phyloP scores from a whole-genome alignment of 2,888 invertebrate species.

The Cancer borealis region DNA sequence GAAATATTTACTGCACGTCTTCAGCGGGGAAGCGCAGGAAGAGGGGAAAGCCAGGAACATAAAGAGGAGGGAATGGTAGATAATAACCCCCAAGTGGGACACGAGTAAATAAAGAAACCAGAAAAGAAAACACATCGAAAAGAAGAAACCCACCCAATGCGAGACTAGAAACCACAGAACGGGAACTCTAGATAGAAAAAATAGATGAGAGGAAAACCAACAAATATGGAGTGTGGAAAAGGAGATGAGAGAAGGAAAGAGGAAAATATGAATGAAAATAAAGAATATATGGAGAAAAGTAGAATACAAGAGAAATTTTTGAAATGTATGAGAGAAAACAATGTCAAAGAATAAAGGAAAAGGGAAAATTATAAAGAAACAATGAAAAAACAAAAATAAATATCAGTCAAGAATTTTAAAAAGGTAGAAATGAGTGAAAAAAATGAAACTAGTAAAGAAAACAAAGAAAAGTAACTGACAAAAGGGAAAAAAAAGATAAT shows the following conservation, averaged over 20 bases:
- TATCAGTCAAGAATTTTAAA: too few species aligned
- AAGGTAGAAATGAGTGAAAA: too few species aligned
- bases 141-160: neutral
- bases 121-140: neutral
- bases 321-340: too few species aligned
- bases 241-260: neutral
- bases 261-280: too few species aligned
- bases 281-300: too few species aligned
- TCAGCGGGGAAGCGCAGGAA: neutral
- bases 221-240: neutral
- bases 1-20: neutral
- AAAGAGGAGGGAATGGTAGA: neutral
- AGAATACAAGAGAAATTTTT: too few species aligned
- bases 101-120: constrained; percentile 8
- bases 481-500: too few species aligned
- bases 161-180: neutral
- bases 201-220: neutral
- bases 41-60: neutral
- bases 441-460: too few species aligned
- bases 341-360: neutral
- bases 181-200: neutral
- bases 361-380: neutral
- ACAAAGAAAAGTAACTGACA: too few species aligned
- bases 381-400: neutral
- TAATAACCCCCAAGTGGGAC: neutral